phyloP scores from a whole-genome alignment of 1,140 invertebrate genomes.

The Drosophila sp. region DNA sequence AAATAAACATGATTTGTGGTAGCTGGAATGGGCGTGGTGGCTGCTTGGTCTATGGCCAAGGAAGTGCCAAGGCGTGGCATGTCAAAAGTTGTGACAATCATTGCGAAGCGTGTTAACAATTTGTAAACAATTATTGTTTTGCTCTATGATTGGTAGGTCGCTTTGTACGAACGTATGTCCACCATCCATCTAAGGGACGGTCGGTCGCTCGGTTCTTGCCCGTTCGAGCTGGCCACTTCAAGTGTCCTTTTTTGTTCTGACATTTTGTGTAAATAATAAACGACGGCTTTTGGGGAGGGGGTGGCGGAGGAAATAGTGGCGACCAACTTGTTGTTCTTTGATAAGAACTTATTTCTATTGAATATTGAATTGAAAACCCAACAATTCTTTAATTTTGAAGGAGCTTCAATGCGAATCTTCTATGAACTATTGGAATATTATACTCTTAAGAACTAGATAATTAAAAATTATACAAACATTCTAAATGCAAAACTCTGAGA shows the following conservation, averaged over 20 bases:
- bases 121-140: constrained; percentile 82
- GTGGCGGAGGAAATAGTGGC: not conserved
- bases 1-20: constrained; percentile 63
- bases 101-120: constrained; percentile 73
- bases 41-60: not conserved
- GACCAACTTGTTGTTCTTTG: not conserved
- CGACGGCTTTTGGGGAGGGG: not conserved
- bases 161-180: not conserved
- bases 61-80: constrained; percentile 50
- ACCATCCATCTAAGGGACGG: not conserved
- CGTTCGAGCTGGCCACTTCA: constrained; percentile 51
- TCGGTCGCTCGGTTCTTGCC: not conserved
- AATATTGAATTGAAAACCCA: not conserved
- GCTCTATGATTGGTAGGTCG: constrained; percentile 72
- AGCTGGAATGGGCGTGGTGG: constrained; percentile 25
- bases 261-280: constrained; percentile 63
- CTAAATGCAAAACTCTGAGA: too few species aligned
- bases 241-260: constrained; percentile 57
- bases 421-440: too few species aligned
- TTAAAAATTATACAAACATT: too few species aligned
- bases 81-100: constrained; percentile 77
- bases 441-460: too few species aligned
- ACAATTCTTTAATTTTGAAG: not conserved
- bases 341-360: not conserved
- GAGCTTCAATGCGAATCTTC: not conserved